Evolutionary conservation across 2,888 invertebrate species (phyloP).

Genomic region (Busseola fusca): DNA sequence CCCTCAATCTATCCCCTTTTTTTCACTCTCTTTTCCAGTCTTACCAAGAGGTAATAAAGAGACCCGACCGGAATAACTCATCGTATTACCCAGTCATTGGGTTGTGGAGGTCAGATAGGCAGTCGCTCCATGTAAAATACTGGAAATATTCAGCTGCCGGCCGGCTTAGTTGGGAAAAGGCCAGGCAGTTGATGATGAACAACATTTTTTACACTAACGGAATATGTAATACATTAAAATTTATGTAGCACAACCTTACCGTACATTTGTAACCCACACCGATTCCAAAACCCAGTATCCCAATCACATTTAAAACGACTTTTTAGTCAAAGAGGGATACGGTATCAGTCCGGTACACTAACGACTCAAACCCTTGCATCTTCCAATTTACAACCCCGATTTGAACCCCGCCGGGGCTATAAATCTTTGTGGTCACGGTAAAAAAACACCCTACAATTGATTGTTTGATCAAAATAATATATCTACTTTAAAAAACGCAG

Average conservation of each 20-base stretch:
- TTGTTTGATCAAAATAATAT: background rate
- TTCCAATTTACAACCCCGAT: conserved; percentile 72
- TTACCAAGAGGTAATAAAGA: too few species aligned
- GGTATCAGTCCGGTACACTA: conserved; percentile 46
- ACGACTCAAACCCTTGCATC: conserved; percentile 65
- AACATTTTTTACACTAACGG: background rate
- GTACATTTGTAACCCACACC: background rate
- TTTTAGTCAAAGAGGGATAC: conserved; percentile 52
- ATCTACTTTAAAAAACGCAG: background rate
- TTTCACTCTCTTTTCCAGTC: too few species aligned
- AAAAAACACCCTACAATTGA: conserved; percentile 12
- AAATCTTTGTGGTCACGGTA: conserved; percentile 58
- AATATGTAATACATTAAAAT: background rate
- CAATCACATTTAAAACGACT: conserved; percentile 45
- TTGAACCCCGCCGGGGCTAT: conserved; percentile 50
- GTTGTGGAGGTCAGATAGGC: too few species aligned
- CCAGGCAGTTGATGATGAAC: background rate
- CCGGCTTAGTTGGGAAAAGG: too few species aligned
- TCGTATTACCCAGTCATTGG: too few species aligned
- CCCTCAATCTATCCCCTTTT: too few species aligned
- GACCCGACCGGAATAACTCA: too few species aligned
- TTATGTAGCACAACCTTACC: background rate
- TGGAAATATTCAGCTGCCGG: too few species aligned
- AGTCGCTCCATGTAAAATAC: too few species aligned
- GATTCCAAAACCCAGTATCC: background rate